phyloP scores from a whole-genome alignment of 2,888 invertebrate genomes.

The Caenorhabditis becei region DNA sequence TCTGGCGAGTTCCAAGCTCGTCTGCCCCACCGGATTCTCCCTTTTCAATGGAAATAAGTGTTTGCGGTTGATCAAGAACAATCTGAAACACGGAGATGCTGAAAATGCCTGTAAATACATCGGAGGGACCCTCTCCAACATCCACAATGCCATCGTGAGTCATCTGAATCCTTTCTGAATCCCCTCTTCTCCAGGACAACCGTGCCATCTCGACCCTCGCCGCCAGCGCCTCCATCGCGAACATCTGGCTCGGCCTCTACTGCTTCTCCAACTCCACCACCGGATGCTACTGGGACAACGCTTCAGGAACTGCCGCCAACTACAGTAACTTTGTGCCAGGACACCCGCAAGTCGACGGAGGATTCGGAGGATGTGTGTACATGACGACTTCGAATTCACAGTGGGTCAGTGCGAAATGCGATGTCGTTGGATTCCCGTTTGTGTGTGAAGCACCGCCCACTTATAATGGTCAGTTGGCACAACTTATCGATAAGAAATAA shows the following conservation, averaged over 20 bases:
- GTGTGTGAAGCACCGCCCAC: conserved; percentile 36
- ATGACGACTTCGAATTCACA: conserved; percentile 17
- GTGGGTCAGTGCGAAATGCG: conserved; percentile 35
- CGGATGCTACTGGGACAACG: conserved; percentile 29
- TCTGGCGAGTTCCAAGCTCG: background rate
- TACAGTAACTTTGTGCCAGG: conserved; percentile 27
- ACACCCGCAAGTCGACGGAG: conserved; percentile 1
- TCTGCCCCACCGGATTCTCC: conserved; percentile 8
- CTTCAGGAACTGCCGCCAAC: conserved; percentile 3
- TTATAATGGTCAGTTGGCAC: background rate
- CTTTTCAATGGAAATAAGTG: conserved; percentile 9
- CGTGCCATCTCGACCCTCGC: conserved; percentile 18
- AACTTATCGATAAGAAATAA: no score
- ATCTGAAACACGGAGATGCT: conserved; percentile 9
- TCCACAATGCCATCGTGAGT: conserved; percentile 35
- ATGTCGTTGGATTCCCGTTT: conserved; percentile 30
- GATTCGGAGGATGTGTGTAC: conserved; percentile 34
- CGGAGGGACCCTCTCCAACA: conserved; percentile 30
- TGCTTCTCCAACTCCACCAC: conserved; percentile 16
- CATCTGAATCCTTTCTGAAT: no score
- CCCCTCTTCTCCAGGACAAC: conserved; percentile 19
- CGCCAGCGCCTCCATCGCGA: background rate
- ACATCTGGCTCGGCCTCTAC: conserved; percentile 33
- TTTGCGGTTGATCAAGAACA: conserved; percentile 1
- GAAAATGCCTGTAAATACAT: background rate